Evolutionary conservation across 1,140 invertebrate genomes (phyloP).

Genomic region (Stegodyphus mimosarum): DNA sequence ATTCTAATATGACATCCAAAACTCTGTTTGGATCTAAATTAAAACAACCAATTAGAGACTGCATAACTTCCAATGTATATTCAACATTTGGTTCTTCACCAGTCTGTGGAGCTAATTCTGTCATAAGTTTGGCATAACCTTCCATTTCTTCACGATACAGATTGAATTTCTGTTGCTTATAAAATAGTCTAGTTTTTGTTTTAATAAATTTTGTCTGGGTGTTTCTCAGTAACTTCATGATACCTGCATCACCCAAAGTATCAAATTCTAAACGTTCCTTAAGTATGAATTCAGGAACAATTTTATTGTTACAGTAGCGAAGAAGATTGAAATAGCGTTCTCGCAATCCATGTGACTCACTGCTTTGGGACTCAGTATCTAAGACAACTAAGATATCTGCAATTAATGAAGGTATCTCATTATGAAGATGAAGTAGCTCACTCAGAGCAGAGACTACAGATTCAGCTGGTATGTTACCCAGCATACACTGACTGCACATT

Average conservation of each 20-base stretch:
- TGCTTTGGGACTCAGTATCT: slow-evolving; percentile 26
- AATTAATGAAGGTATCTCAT: slow-evolving; percentile 34
- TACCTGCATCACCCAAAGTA: slow-evolving; percentile 89
- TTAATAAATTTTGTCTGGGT: slow-evolving; percentile 98
- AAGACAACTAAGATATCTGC: slow-evolving; percentile 40
- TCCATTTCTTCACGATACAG: slow-evolving; percentile 98
- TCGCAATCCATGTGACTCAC: slow-evolving; percentile 1
- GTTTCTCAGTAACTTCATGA: slow-evolving; percentile 86
- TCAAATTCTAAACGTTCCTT: slow-evolving; percentile 95
- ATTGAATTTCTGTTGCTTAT: slow-evolving; percentile 99
- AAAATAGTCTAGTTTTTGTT: slow-evolving; percentile 97
- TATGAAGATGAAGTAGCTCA: slow-evolving; percentile 34
- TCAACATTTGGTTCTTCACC: slow-evolving; percentile 73
- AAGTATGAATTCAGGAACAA: slow-evolving; percentile 84
- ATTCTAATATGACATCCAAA: slow-evolving; percentile 94
- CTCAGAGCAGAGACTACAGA: slow-evolving; percentile 22
- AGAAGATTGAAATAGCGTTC: slow-evolving; percentile 35
- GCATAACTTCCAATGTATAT: slow-evolving; percentile 84
- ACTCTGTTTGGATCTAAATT: slow-evolving; percentile 99
- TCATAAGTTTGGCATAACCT: slow-evolving; percentile 97
- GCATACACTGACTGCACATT: neutral
- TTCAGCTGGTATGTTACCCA: slow-evolving; percentile 28
- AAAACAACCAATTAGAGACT: slow-evolving; percentile 96
- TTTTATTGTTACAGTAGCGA: slow-evolving; percentile 68
- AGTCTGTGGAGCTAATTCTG: slow-evolving; percentile 93